Evolutionary conservation across 2,888 invertebrate genomes (phyloP), one percentile per base, ranked within the genome.

Genomic region (Sarcophaga carnaria): DNA sequence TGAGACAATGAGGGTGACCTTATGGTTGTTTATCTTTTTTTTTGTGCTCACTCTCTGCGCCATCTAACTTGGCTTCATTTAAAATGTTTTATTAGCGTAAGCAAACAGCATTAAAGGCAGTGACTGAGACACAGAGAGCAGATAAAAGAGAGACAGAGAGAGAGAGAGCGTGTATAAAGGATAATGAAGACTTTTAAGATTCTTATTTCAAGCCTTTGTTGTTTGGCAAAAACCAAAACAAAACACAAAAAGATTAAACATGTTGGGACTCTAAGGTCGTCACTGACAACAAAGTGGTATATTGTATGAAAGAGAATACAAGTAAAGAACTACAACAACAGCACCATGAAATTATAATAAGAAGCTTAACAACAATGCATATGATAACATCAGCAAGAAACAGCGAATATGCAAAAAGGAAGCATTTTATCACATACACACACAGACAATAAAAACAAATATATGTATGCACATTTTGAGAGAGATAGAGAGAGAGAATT

Each of bases 221-320:
- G 54, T 54, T 54, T 54, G 12, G 37, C 12, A 17, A 3, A 72
- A 67, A 62, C 47, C 47, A 49, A 59, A 60, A 25, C 6, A 77
- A 66, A 59, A 64, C 54, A 70, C 37, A 72, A 63, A 78, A 70
- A 75, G 54, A 80, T 76, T 82, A 62, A 79, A 45, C 54, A 77
- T 78, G 75, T 76, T 62, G 67, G 71, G 75, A 79, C 27, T 54
- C 72, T 45, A 85, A 80, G 76, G n/a, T 76, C 76, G 72, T 66
- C 72, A 80, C 67, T 77, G 67, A 72, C 79, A 67, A 54, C 62
- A 59, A 79, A 77, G 71, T 76, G 70, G 20, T 54, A 20, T 37
- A 74, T 74, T 4, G 66, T n/a, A 76, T 10, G 54, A 54, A 17
- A 2, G 17, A 17, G 54, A 54, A 14, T 14, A 17, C 14, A 3